Percentiles rank a stretch among this genome's conserved stretches.
These are phyloP conservation scores for Nannobrachium achirus DNA, from an alignment of 2,113 vertebrate genomes.

Conservation along the genomic window DNA sequence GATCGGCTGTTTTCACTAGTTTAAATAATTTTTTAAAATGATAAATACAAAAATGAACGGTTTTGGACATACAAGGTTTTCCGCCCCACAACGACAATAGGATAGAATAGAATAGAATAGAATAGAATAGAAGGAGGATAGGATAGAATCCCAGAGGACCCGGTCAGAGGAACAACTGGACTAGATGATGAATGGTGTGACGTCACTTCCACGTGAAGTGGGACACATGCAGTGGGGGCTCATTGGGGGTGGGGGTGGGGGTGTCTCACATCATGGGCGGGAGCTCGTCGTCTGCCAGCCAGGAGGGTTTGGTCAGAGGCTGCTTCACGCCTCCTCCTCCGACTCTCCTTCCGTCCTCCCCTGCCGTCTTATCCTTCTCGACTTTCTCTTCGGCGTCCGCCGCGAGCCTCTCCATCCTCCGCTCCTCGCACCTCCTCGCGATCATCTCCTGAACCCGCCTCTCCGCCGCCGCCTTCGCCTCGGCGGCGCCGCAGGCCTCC, in stretches of 20 bases:
- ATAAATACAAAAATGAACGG: too few species aligned
- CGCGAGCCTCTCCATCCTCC: conserved; percentile 36
- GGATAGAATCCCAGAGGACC: too few species aligned
- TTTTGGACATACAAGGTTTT: too few species aligned
- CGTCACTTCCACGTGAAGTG: not conserved
- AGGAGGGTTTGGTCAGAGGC: conserved; percentile 70
- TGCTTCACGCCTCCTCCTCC: conserved; percentile 59
- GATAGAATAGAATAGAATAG: too few species aligned
- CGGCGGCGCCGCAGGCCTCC: too few species aligned
- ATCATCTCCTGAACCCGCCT: conserved; percentile 15
- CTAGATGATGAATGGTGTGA: not conserved
- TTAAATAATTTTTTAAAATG: too few species aligned
- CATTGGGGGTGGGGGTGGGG: not conserved
- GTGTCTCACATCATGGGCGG: conserved; percentile 82
- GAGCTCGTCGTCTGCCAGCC: conserved; percentile 76
- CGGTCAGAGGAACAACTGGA: too few species aligned
- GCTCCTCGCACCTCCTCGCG: conserved; percentile 43
- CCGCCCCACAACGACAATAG: too few species aligned
- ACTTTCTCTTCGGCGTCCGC: not conserved
- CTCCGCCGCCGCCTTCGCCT: conserved; percentile 23
- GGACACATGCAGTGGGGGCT: conserved; percentile 38
- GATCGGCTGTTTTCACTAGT: too few species aligned
- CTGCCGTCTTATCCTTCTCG: conserved; percentile 56
- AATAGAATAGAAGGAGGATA: not conserved
- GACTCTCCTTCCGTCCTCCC: conserved; percentile 35